phyloP scores from a whole-genome alignment of 2,797 vertebrate species.

The Phataginus tricuspis region DNA sequence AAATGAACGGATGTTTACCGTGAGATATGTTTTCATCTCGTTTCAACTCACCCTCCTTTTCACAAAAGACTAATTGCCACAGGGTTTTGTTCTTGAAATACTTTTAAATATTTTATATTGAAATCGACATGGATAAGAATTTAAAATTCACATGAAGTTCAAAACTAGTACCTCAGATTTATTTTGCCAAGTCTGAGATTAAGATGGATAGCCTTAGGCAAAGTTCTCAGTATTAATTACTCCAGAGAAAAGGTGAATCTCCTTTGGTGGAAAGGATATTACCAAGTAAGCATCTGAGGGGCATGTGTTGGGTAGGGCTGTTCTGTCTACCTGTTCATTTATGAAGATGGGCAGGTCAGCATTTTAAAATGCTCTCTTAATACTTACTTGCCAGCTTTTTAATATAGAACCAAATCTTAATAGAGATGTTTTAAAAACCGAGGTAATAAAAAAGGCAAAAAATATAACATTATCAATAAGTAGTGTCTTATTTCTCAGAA shows the following conservation, averaged over 20 bases:
- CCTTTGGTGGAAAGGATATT: neutral
- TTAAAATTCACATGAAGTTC: neutral
- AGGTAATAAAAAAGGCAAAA: neutral
- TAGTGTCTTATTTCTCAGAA: neutral
- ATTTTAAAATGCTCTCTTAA: neutral
- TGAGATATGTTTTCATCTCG: neutral
- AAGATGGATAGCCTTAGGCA: neutral
- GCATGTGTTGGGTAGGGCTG: accelerated
- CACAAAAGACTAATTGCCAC: neutral
- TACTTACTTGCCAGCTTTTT: neutral
- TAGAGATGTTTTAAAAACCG: neutral
- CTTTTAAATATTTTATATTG: neutral
- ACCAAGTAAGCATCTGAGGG: neutral
- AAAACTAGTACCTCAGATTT: neutral
- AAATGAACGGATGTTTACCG: neutral
- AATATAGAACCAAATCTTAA: neutral
- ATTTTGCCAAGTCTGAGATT: neutral
- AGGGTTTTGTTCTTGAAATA: neutral
- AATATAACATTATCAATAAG: neutral
- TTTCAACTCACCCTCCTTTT: neutral
- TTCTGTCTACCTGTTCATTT: neutral
- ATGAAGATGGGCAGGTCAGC: accelerated
- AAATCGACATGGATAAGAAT: neutral
- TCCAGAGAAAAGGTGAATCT: neutral
- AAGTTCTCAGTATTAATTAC: neutral